Evolutionary conservation across 2,888 invertebrate genomes (phyloP).

Genomic region (Lochmaea crataegi): DNA sequence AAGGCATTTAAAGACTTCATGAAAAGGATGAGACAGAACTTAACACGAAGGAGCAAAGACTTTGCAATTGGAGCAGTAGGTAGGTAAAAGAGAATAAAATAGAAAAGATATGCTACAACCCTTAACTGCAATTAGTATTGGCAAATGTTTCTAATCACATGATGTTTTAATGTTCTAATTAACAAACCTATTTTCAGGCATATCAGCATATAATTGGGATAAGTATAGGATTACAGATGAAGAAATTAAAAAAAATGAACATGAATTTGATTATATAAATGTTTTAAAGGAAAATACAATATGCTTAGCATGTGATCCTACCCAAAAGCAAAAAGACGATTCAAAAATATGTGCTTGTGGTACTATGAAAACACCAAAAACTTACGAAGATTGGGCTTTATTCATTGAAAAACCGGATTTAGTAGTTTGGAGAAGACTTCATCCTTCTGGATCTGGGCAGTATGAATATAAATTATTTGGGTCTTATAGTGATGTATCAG

Average conservation of each 20-base stretch:
- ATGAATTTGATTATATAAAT: conserved; percentile 72
- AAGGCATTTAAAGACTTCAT: conserved; percentile 69
- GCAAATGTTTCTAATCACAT: no score
- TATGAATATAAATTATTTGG: conserved; percentile 91
- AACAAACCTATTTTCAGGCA: conserved; percentile 48
- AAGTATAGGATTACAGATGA: conserved; percentile 69
- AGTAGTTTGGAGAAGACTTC: conserved; percentile 82
- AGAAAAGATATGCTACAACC: background rate
- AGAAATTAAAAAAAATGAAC: conserved; percentile 68
- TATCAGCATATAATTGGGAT: conserved; percentile 73
- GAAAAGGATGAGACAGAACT: conserved; percentile 63
- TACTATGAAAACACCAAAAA: conserved; percentile 43
- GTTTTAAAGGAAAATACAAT: conserved; percentile 68
- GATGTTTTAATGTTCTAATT: no score
- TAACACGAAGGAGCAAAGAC: conserved; percentile 67
- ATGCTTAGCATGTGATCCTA: conserved; percentile 66
- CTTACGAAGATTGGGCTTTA: conserved; percentile 77
- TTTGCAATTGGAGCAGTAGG: conserved; percentile 69
- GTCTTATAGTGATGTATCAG: conserved; percentile 80
- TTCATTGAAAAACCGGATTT: conserved; percentile 84
- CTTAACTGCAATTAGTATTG: no score
- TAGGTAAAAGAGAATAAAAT: conserved; percentile 51
- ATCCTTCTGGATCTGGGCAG: conserved; percentile 75
- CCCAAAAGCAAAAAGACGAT: conserved; percentile 45
- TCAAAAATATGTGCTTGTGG: conserved; percentile 45